These are phyloP conservation scores for Tympanoctomys barrerae DNA, from an alignment of 2,797 vertebrate genomes.

Conservation along the genomic window DNA sequence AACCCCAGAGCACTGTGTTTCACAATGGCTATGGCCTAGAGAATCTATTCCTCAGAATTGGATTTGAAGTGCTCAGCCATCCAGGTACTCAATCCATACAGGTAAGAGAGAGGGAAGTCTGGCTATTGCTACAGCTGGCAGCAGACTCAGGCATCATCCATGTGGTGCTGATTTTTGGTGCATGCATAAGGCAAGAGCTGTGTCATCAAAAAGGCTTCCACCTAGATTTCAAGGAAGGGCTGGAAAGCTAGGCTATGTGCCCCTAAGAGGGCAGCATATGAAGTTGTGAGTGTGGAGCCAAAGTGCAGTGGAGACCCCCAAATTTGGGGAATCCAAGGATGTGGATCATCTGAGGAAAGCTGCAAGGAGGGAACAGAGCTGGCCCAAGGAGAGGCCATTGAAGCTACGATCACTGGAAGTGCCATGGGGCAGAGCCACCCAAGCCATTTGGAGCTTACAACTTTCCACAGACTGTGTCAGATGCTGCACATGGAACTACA, in stretches of 20 bases:
- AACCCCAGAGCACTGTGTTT: neutral
- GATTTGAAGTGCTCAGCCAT: neutral
- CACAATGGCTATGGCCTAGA: neutral
- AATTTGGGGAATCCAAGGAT: neutral
- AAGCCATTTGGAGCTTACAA: neutral
- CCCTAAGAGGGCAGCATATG: neutral
- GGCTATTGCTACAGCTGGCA: neutral
- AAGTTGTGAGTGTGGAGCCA: neutral
- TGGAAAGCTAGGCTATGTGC: neutral
- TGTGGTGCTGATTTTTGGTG: neutral
- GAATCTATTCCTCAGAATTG: neutral
- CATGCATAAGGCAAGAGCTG: neutral
- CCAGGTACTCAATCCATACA: neutral
- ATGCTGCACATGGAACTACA: neutral
- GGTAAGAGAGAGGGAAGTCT: neutral
- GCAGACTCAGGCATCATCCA: neutral
- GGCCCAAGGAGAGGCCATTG: neutral
- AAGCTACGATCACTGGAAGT: neutral
- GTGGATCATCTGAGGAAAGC: neutral
- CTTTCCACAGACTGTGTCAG: neutral
- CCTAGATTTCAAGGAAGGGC: neutral
- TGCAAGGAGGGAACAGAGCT: neutral
- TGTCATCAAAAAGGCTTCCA: neutral
- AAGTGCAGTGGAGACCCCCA: neutral
- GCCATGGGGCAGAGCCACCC: neutral